Base-by-base conservation (phyloP, 2,888 invertebrate genomes). In the Gymnoscelis rufifasciata region DNA sequence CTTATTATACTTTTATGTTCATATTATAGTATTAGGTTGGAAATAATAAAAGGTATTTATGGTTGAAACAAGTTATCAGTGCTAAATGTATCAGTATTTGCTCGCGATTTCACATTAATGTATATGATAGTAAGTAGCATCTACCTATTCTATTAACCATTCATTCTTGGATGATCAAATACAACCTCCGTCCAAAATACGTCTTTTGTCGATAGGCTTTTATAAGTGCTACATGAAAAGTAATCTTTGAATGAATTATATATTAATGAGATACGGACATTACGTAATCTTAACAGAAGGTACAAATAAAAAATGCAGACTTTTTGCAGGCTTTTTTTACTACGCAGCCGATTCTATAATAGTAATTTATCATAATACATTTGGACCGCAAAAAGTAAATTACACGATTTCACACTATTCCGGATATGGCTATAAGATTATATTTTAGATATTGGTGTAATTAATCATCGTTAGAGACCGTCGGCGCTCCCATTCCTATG, bases 351-450 rank as follows among this genome's bases (percentile, higher is more conserved):
- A 2, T 26, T 26, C 7, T 26, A 26, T 26, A 35, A 19, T 35
- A 11, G 11, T 11, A 19, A 35, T 24, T 38, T 37, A 38, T 24
- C 13, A 30, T 37, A 39, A 37, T 11, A 30, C 24, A 23, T 28
- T 40, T 29, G 19, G 35, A 33, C 30, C 35, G 30, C 33, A 36
- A 38, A 40, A 38, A 35, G 13, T 24, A 35, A 42, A 47, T 42
- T 39, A 42, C 44, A 51, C 44, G 41, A 44, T 51, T 47, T 52
- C 51, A 42, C 38, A 39, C 35, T 43, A 49, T 40, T 43, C 33
- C 45, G 52, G 42, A 51, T 40, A 46, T 43, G 26, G 8, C 8
- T 19, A 2, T 31, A 43, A 39, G 38, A 42, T 37, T 24, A 29
- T 13, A 19, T 19, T 19, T 3, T 19, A 19, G 19, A 19, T 19